A percentile compares a stretch with the other conserved stretches of the same genome.
phyloP scores from a whole-genome alignment of 2,888 invertebrate species.

The Tiliacea aurago region DNA sequence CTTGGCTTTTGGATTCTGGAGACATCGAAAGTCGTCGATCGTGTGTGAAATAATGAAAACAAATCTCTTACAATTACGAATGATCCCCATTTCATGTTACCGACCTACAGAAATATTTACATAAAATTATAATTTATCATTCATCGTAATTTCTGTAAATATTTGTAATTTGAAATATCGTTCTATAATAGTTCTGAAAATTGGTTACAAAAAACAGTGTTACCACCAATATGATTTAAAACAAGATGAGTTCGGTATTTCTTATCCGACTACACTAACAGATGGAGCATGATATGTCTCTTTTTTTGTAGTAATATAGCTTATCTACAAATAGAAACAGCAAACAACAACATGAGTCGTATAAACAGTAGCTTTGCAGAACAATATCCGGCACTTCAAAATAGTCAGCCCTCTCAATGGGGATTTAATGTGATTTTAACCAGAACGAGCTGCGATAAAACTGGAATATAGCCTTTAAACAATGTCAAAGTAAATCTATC shows the following conservation, averaged over 20 bases:
- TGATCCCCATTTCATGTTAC: background rate
- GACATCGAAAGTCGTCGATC: constrained; percentile 48
- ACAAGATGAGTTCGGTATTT: background rate
- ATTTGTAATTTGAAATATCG: no score
- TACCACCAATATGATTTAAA: background rate
- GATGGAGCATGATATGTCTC: background rate
- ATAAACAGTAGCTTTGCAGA: constrained; percentile 26
- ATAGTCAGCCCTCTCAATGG: constrained; percentile 67
- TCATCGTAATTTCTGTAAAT: no score
- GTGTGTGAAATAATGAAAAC: constrained; percentile 50
- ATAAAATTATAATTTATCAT: no score
- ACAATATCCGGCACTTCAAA: constrained; percentile 66
- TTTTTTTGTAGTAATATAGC: background rate
- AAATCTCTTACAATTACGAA: constrained; percentile 30
- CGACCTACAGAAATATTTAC: constrained; percentile 13
- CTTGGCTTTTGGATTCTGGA: constrained; percentile 47
- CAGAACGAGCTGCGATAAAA: constrained; percentile 81
- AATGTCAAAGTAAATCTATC: constrained; percentile 84
- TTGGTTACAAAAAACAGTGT: background rate
- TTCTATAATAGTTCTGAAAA: no score
- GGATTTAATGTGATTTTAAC: constrained; percentile 78
- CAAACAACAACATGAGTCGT: background rate
- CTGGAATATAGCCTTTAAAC: constrained; percentile 80
- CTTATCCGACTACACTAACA: background rate
- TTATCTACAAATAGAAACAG: background rate